A percentile compares a stretch with the other conserved stretches of the same genome.
These are phyloP conservation scores for Sandelia bainsii DNA, from an alignment of 2,797 vertebrate genomes.

Conservation along the genomic window DNA sequence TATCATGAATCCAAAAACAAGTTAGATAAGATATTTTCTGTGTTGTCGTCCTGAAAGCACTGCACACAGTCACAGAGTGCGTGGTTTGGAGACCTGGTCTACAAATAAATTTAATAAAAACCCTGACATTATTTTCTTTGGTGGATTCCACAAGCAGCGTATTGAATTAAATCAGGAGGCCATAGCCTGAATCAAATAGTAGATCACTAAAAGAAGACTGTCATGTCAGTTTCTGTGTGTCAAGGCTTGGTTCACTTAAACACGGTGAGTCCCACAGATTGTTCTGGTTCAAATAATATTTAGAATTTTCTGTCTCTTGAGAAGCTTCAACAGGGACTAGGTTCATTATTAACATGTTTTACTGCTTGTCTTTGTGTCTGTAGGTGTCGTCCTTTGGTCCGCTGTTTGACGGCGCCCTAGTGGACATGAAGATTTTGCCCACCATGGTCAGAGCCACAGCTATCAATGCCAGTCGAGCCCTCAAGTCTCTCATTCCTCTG, in stretches of 20 bases:
- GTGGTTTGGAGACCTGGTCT: conserved; percentile 67
- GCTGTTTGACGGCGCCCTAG: conserved; percentile 97
- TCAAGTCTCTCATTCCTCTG: conserved; percentile 96
- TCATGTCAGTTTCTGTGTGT: conserved; percentile 33
- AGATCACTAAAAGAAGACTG: conserved; percentile 24
- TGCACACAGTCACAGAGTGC: conserved; percentile 66
- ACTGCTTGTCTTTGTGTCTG: background rate
- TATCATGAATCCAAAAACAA: conserved; percentile 76
- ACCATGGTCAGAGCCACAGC: conserved; percentile 98
- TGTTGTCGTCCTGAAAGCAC: conserved; percentile 71
- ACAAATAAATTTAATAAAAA: conserved; percentile 69
- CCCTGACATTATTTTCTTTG: conserved; percentile 68
- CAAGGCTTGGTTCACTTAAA: conserved; percentile 19
- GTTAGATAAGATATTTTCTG: conserved; percentile 74
- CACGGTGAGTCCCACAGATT: conserved; percentile 4
- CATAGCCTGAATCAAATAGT: conserved; percentile 59
- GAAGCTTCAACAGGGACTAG: background rate
- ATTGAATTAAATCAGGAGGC: conserved; percentile 65
- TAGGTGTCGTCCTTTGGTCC: conserved; percentile 99
- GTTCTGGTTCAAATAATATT: conserved; percentile 14
- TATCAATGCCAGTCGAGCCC: conserved; percentile 96
- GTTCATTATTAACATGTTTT: background rate
- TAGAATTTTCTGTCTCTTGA: background rate
- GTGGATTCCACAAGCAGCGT: conserved; percentile 77
- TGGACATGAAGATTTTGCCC: conserved; percentile 96